Evolutionary conservation across 2,888 invertebrate genomes (phyloP).

Genomic region (Harpagoxenus sublaevis): DNA sequence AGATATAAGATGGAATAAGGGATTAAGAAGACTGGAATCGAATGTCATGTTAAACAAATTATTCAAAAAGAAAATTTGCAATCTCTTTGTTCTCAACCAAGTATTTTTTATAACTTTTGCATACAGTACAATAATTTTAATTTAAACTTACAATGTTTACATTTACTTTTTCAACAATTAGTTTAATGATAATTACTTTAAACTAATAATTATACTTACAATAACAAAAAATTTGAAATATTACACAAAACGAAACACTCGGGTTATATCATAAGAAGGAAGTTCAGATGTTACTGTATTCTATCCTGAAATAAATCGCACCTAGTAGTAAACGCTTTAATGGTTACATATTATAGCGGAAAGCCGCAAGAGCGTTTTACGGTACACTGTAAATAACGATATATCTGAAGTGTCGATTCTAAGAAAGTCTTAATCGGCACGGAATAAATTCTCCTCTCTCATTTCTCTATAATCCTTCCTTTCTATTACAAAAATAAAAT

Average conservation of each 20-base stretch:
- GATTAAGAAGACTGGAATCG: neutral
- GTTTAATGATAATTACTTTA: neutral
- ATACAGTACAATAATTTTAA: neutral
- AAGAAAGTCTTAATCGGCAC: neutral
- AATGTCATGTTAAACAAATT: neutral
- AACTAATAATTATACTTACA: neutral
- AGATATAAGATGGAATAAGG: neutral
- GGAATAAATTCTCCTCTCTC: conserved; percentile 6
- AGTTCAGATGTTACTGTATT: neutral
- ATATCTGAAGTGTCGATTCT: conserved; percentile 6
- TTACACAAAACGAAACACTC: neutral
- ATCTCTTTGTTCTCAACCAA: neutral
- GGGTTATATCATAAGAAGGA: neutral
- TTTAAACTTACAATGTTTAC: neutral
- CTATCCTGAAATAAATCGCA: conserved; percentile 13
- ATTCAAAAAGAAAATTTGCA: neutral
- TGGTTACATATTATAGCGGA: neutral
- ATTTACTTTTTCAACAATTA: conserved; percentile 11
- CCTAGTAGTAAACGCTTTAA: conserved; percentile 5
- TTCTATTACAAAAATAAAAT: neutral
- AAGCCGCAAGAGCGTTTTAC: conserved; percentile 10
- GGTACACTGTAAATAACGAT: conserved; percentile 7
- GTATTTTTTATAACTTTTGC: neutral
- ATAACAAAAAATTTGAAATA: neutral
- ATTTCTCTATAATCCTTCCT: neutral